phyloP scores from a whole-genome alignment of 2,797 vertebrate genomes.

The Dendrocincla fuliginosa region DNA sequence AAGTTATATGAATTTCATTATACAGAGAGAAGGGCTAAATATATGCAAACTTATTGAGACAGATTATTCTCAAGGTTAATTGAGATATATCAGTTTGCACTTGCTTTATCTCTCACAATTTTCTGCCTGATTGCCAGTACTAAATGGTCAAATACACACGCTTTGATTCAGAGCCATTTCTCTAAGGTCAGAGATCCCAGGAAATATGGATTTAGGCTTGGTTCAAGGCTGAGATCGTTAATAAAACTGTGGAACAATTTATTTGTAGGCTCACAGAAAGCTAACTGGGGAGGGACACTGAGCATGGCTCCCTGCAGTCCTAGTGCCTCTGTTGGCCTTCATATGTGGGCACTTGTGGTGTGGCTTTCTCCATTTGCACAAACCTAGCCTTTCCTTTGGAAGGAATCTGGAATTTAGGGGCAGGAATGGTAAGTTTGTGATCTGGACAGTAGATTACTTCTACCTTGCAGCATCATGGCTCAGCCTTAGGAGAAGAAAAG shows the following conservation, averaged over 20 bases:
- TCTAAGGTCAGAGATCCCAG: background rate
- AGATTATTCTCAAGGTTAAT: background rate
- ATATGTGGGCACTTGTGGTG: background rate
- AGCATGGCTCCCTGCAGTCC: background rate
- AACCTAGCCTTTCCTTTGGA: background rate
- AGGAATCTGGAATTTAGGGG: background rate
- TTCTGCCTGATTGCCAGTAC: background rate
- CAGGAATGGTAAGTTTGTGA: rapidly evolving
- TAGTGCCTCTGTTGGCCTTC: background rate
- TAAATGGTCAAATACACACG: background rate
- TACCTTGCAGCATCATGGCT: background rate
- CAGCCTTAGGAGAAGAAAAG: background rate
- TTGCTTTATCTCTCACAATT: background rate
- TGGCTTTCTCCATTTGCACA: background rate
- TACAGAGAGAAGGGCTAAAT: background rate
- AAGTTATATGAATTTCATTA: background rate
- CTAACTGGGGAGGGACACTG: background rate
- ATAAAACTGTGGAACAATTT: background rate
- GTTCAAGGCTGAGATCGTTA: background rate
- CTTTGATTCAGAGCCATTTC: background rate
- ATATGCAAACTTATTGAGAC: background rate
- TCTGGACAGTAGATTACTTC: background rate
- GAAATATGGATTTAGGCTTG: background rate
- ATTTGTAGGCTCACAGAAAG: background rate
- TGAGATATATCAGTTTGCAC: background rate